Evolutionary conservation across 1,140 invertebrate genomes (phyloP).

Genomic region (Phymorhynchus buccinoides): DNA sequence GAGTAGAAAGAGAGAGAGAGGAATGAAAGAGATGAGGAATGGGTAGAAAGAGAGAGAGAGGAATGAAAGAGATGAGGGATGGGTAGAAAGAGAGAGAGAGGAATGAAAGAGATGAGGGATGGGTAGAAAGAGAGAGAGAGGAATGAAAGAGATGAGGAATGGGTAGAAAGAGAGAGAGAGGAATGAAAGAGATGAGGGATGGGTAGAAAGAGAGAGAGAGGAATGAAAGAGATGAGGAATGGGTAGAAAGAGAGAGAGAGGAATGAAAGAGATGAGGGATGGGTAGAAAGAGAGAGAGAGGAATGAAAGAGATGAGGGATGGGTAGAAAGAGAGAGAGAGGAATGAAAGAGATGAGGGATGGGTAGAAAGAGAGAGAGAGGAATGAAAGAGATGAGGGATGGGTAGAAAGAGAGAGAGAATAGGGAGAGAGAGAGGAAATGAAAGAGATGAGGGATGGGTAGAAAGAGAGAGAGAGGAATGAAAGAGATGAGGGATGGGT

Average conservation of each 20-base stretch:
- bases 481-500: too few species aligned
- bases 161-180: constrained; percentile 29
- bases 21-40: not conserved
- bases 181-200: not conserved
- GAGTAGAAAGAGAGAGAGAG: not conserved
- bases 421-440: not conserved
- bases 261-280: not conserved
- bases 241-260: constrained; percentile 29
- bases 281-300: constrained; percentile 58
- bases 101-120: not conserved
- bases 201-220: constrained; percentile 58
- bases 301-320: constrained; percentile 65
- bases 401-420: constrained; percentile 30
- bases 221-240: constrained; percentile 65
- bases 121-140: constrained; percentile 58
- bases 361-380: constrained; percentile 58
- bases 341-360: not conserved
- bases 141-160: constrained; percentile 65
- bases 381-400: constrained; percentile 65
- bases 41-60: constrained; percentile 58
- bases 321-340: constrained; percentile 29
- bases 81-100: constrained; percentile 29
- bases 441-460: constrained; percentile 49
- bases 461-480: too few species aligned
- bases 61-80: constrained; percentile 65